Evolutionary conservation across 2,113 vertebrate genomes (phyloP).

Genomic region (Henicopernis longicauda): DNA sequence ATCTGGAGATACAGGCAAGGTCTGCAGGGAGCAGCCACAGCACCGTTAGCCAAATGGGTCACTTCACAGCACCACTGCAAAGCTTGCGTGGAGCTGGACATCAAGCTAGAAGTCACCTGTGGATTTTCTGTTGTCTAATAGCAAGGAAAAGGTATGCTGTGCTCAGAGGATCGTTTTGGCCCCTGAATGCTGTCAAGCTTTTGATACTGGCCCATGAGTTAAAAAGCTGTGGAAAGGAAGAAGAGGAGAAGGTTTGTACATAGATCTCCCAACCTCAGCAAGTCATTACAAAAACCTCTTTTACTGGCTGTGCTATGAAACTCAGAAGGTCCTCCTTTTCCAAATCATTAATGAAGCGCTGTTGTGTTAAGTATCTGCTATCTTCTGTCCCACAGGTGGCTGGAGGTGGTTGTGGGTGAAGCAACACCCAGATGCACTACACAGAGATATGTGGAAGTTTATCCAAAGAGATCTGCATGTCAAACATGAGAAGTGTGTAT

Average conservation of each 20-base stretch:
- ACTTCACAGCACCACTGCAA: background rate
- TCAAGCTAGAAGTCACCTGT: background rate
- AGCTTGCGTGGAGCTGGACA: background rate
- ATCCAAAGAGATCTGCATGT: conserved; percentile 58
- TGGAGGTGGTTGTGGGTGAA: conserved; percentile 60
- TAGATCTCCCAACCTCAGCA: background rate
- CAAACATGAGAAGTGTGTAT: conserved; percentile 36
- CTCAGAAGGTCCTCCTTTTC: background rate
- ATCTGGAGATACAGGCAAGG: background rate
- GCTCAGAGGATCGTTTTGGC: background rate
- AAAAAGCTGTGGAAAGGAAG: background rate
- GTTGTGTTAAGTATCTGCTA: background rate
- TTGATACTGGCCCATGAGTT: background rate
- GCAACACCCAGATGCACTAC: conserved; percentile 43
- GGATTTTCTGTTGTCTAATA: background rate
- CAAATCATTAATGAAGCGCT: conserved; percentile 7
- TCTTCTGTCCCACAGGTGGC: conserved; percentile 48
- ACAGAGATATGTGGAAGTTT: conserved; percentile 32
- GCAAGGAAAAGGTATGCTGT: background rate
- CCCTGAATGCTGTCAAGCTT: background rate
- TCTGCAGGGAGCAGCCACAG: background rate
- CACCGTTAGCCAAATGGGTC: background rate
- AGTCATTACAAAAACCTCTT: background rate
- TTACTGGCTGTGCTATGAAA: background rate
- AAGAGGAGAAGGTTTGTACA: background rate